These are phyloP conservation scores for Macrotrachela quadricornifera DNA, from an alignment of 1,140 invertebrate genomes.

Conservation along the genomic window DNA sequence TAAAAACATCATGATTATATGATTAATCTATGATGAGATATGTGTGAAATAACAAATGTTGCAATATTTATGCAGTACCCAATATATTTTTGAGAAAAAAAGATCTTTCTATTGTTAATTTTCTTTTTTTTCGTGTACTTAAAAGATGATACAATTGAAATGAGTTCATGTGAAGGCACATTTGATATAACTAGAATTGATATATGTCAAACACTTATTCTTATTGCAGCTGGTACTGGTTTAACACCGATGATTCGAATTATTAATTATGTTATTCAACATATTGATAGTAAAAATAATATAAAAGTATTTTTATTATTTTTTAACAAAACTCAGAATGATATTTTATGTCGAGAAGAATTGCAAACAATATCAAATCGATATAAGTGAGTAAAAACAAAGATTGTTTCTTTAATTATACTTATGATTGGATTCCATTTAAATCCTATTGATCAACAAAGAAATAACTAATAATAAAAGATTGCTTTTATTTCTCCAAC, in stretches of 20 bases:
- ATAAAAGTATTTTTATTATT: background rate
- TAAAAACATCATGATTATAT: too few species aligned
- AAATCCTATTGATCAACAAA: too few species aligned
- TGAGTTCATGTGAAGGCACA: background rate
- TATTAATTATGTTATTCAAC: background rate
- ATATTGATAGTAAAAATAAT: background rate
- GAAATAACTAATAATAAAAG: too few species aligned
- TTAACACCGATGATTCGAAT: slow-evolving; percentile 6
- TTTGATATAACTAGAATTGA: background rate
- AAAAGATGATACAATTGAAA: background rate
- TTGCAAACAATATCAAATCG: background rate
- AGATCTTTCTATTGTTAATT: too few species aligned
- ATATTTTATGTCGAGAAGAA: background rate
- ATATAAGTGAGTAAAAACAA: background rate
- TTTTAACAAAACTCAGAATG: slow-evolving; percentile 7
- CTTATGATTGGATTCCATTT: too few species aligned
- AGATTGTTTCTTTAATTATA: too few species aligned
- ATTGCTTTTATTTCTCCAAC: too few species aligned
- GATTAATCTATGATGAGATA: too few species aligned
- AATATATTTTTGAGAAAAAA: too few species aligned
- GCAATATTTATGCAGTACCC: too few species aligned
- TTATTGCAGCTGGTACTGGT: slow-evolving; percentile 7
- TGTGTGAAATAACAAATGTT: too few species aligned
- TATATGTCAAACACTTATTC: background rate
- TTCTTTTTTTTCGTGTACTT: too few species aligned